Evolutionary conservation across 2,888 invertebrate species (phyloP), one percentile per base, ranked within the genome.

Genomic region (Macaria liturata): DNA sequence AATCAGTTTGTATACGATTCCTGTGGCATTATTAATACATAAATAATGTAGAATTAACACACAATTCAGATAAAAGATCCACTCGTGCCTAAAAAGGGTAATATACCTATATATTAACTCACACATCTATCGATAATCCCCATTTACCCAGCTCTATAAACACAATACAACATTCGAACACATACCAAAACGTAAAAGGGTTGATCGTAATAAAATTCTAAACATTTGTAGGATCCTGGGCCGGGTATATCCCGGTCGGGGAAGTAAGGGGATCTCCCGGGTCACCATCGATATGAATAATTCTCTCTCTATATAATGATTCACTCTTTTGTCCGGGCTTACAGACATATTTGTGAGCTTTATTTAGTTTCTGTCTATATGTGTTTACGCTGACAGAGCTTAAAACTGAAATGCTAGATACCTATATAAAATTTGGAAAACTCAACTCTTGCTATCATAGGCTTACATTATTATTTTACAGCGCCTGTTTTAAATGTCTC

Each of bases 301-400:
- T 88, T 85, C 83, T 80, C 6, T 42, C 8, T 86, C 78, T 78
- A 78, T 65, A 71, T 81, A 72, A 80, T 84, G 80, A 81, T 80
- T 77, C 80, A 77, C 77, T 80, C 74, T 76, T 81, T 84, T 84
- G 78, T 81, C 75, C 78, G 71, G 74, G 78, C 77, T 77, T 79
- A 76, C 72, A 73, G 53, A 68, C 76, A 76, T 80, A n/a, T 86
- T 84, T 79, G 76, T 78, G 76, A 74, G 68, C 72, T 79, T 78
- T 81, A 81, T 71, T 72, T 71, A 69, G 74, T 73, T 73, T 75
- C 49, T 39, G 39, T 20, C 20, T 20, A 20, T 2, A 20, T 20
- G 20, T 20, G 20, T 20, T 20, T 20, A 20, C 20, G 1, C 20
- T 20, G 2, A 20, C n/a, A 20, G 2, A 20, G 20, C 20, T 20